A percentile compares a stretch with the other conserved stretches of the same genome.
Conservation (phyloP, 1,140 invertebrate genomes). For the Thaumatotibia leucotreta region DNA sequence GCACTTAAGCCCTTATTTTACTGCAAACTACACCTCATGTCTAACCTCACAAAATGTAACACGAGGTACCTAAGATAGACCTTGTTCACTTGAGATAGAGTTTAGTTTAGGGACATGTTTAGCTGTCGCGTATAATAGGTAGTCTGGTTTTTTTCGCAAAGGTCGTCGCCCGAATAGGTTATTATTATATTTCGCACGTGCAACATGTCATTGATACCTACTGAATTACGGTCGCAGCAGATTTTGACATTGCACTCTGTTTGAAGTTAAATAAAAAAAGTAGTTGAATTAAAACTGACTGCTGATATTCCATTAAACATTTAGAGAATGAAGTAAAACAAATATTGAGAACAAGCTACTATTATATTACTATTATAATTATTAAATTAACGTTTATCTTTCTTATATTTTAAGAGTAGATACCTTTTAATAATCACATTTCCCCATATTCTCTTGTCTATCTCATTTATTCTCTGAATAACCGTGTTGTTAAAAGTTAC, state of each 20-base stretch:
- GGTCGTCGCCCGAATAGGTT: neutral
- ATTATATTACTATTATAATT: too few species aligned
- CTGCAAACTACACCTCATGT: neutral
- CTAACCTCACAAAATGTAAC: neutral
- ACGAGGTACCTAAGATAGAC: neutral
- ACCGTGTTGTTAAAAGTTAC: too few species aligned
- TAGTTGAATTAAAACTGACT: too few species aligned
- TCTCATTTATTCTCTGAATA: too few species aligned
- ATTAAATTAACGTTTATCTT: too few species aligned
- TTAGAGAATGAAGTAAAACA: too few species aligned
- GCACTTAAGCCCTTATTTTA: neutral
- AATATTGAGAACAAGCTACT: too few species aligned
- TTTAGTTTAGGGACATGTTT: neutral
- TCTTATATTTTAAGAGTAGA: too few species aligned
- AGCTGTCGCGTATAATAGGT: neutral
- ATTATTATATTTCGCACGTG: neutral
- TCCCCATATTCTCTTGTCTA: too few species aligned
- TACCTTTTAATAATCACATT: too few species aligned
- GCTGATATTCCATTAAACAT: too few species aligned
- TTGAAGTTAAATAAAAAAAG: too few species aligned
- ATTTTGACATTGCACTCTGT: neutral
- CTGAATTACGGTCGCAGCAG: neutral
- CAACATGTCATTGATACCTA: neutral
- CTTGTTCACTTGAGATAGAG: neutral
- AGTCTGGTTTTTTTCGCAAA: neutral